Evolutionary conservation across 2,797 vertebrate genomes (phyloP), one percentile per base, ranked within the genome.

Genomic region (Platalea minor): DNA sequence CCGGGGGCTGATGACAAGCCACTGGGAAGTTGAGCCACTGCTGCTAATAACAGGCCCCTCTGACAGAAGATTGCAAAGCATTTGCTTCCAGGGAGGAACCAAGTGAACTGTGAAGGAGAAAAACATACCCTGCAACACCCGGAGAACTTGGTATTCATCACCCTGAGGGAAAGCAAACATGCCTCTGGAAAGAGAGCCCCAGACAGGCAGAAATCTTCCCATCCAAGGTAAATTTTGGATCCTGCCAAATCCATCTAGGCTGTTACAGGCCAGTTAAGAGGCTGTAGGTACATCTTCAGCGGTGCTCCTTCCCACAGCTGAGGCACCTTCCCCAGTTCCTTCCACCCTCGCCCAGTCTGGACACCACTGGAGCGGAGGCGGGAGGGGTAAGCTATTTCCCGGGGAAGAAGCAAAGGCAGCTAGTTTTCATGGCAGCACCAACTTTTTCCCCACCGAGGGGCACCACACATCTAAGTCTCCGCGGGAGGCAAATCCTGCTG

Each of bases 71-170:
- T n/a, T 69, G 72, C 78, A 88, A 91, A 85, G 90, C 61, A 56
- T 82, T 95, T 56, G 75, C 84, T 96, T 95, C 82, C 86, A 95
- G 84, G 78, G 84, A 95, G 60, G 95, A 95, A 89, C 88, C 75
- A 93, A 96, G 81, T 39, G 75, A 95, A 85, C 93, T 97, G 96
- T 89, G 80, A 93, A 94, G 96, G 93, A 95, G 92, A 83, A 92
- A 93, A 95, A 93, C 88, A 88, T 61, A 91, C 70, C 91, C 89
- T 93, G 84, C 54, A 54, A 83, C 90, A 95, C 84, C 94, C 75
- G 16, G 87, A 91, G 90, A 92, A 60, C 94, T 77, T 7, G 7
- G 89, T 78, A 92, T 94, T 93, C 81, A 85, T 91, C 88, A 88
- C 91, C 92, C 91, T 3, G 56, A 94, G 92, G 93, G 82, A 96